Evolutionary conservation across 2,113 vertebrate genomes (phyloP).

Genomic region (Nesoenas mayeri): DNA sequence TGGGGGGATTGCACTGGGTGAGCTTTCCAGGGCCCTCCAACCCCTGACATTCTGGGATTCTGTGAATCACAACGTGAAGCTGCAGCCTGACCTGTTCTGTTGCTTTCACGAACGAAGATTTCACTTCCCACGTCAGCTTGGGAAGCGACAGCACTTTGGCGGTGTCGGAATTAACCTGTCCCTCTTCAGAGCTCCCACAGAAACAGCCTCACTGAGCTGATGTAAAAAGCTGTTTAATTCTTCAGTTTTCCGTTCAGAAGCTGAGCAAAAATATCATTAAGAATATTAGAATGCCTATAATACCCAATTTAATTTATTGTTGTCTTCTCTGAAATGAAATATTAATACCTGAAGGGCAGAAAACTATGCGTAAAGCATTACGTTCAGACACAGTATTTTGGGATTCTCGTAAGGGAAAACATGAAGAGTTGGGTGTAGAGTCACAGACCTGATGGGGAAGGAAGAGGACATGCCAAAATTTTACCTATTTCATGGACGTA

Average conservation of each 20-base stretch:
- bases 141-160: neutral
- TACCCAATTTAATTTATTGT: neutral
- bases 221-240: too few species aligned
- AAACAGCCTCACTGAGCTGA: neutral
- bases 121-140: neutral
- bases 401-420: neutral
- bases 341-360: neutral
- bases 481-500: neutral
- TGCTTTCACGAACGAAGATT: neutral
- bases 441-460: neutral
- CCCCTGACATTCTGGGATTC: too few species aligned
- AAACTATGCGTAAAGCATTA: neutral
- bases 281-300: neutral
- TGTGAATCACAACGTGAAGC: neutral
- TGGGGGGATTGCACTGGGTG: too few species aligned
- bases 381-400: neutral
- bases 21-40: too few species aligned
- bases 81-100: neutral
- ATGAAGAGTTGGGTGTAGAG: neutral
- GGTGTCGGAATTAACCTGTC: neutral
- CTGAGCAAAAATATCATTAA: neutral
- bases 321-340: neutral
- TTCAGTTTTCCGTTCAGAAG: neutral
- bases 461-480: neutral
- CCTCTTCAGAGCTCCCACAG: neutral